Evolutionary conservation across 2,113 vertebrate genomes (phyloP).

Genomic region (Mirounga angustirostris): DNA sequence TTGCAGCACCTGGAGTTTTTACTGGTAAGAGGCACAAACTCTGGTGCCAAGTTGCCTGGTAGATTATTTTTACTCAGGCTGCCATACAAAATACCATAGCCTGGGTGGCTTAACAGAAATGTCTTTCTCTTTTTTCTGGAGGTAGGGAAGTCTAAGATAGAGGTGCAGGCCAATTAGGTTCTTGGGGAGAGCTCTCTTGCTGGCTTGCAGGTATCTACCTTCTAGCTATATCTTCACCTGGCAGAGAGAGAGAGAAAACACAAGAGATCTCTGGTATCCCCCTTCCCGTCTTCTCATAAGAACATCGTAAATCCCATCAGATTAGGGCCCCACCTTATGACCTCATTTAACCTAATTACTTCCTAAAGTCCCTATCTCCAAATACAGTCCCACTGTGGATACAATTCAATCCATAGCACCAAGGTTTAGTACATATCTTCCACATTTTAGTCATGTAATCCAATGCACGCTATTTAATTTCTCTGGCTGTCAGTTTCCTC

Average conservation of each 20-base stretch:
- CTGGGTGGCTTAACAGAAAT: background rate
- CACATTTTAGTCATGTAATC: background rate
- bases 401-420: background rate
- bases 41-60: background rate
- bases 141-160: background rate
- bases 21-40: background rate
- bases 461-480: background rate
- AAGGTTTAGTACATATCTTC: background rate
- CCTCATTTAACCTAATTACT: background rate
- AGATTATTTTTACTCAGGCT: background rate
- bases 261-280: background rate
- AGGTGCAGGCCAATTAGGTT: background rate
- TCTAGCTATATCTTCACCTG: background rate
- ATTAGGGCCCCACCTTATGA: background rate
- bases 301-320: background rate
- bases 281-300: background rate
- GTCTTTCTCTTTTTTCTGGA: background rate
- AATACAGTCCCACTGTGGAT: too few species aligned
- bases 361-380: background rate
- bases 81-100: background rate
- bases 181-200: background rate
- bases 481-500: background rate
- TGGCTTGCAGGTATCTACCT: background rate
- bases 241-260: background rate
- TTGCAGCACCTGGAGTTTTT: background rate